phyloP scores from a whole-genome alignment of 2,797 vertebrate genomes.

The Mus minutoides region DNA sequence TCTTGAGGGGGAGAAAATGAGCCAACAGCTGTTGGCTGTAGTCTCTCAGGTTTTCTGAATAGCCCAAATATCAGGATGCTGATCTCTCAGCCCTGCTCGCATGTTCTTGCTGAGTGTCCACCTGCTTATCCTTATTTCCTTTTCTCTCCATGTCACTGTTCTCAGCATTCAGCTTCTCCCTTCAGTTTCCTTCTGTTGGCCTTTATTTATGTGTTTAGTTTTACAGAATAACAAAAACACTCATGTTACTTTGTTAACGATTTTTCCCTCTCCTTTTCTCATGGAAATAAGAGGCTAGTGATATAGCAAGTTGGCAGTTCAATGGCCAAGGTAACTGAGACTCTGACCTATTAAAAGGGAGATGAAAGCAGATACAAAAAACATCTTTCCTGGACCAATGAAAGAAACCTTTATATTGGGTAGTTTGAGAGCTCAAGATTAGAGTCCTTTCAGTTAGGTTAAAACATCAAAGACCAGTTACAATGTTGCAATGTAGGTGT shows the following conservation, averaged over 20 bases:
- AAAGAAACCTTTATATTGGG: constrained; percentile 72
- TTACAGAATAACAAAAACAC: constrained; percentile 52
- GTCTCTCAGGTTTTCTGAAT: constrained; percentile 55
- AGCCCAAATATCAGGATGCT: constrained; percentile 32
- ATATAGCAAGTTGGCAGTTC: constrained; percentile 68
- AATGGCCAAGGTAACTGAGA: constrained; percentile 69
- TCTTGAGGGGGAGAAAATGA: neutral
- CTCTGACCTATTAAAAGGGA: constrained; percentile 68
- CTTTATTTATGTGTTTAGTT: constrained; percentile 53
- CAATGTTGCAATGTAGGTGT: neutral
- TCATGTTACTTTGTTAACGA: constrained; percentile 34
- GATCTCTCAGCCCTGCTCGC: neutral
- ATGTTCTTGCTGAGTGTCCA: neutral
- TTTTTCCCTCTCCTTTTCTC: constrained; percentile 64
- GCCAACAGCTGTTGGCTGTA: constrained; percentile 40
- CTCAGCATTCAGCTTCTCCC: constrained; percentile 3
- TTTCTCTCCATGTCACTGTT: neutral
- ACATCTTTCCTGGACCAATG: constrained; percentile 23
- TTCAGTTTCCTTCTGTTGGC: neutral
- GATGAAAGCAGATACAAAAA: constrained; percentile 65
- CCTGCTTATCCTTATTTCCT: neutral
- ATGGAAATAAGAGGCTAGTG: constrained; percentile 76
- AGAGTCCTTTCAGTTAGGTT: constrained; percentile 25
- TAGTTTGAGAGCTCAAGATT: constrained; percentile 37
- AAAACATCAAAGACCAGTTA: constrained; percentile 66